Evolutionary conservation across 2,888 invertebrate species (phyloP).

Genomic region (Oconnorella tubifera): DNA sequence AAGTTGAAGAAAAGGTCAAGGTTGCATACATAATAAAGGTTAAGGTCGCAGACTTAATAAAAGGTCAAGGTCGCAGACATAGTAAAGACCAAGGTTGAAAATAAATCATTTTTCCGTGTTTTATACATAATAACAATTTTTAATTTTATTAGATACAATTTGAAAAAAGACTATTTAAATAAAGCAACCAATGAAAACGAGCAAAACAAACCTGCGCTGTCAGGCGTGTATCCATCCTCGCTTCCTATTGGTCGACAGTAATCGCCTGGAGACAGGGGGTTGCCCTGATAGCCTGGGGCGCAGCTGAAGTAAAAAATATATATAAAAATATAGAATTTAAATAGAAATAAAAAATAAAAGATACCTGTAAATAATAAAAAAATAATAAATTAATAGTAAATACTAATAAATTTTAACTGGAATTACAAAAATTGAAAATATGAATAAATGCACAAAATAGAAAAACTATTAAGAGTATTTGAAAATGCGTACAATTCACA

Average conservation of each 20-base stretch:
- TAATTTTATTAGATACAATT: too few species aligned
- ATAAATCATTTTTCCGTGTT: too few species aligned
- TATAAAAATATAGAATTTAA: background rate
- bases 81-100: too few species aligned
- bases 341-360: too few species aligned
- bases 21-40: too few species aligned
- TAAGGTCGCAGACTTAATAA: too few species aligned
- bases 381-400: slow-evolving; percentile 1
- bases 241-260: background rate
- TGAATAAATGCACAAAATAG: background rate
- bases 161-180: too few species aligned
- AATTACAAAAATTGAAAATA: background rate
- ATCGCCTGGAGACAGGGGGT: slow-evolving; percentile 48
- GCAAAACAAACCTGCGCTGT: background rate
- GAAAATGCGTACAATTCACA: slow-evolving; percentile 47
- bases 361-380: background rate
- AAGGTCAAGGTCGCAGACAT: too few species aligned
- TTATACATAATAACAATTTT: too few species aligned
- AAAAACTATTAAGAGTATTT: background rate
- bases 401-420: background rate
- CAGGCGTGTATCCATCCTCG: background rate
- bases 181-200: too few species aligned
- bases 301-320: slow-evolving; percentile 69
- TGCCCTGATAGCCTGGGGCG: slow-evolving; percentile 67
- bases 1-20: too few species aligned